Percentiles rank a stretch among this genome's conserved stretches.
Evolutionary conservation across 2,888 invertebrate species (phyloP).

Genomic region (Zaprionus bogoriensis): DNA sequence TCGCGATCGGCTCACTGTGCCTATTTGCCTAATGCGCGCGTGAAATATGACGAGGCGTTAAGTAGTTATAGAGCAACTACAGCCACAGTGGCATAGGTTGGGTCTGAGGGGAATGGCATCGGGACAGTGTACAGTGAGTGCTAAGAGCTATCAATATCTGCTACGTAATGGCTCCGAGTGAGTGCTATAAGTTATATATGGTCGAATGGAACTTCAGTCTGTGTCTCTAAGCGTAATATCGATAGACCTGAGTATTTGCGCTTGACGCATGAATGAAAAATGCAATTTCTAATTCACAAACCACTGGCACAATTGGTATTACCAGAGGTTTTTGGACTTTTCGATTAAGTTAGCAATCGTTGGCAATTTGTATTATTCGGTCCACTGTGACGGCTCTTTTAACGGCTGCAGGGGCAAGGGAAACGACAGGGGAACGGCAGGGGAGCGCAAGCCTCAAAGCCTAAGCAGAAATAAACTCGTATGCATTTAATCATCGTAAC

Average conservation of each 20-base stretch:
- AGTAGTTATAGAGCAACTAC: constrained; percentile 69
- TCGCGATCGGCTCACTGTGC: constrained; percentile 73
- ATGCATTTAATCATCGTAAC: constrained; percentile 79
- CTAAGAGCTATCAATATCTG: too few species aligned
- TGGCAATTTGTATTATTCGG: constrained; percentile 15
- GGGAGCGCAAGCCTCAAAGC: constrained; percentile 31
- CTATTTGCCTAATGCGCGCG: constrained; percentile 64
- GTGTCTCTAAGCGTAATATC: too few species aligned
- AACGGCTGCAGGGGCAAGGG: neutral
- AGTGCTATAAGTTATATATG: too few species aligned
- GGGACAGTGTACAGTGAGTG: too few species aligned
- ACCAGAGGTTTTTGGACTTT: neutral
- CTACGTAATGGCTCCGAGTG: too few species aligned
- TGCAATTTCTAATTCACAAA: neutral
- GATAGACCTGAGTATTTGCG: too few species aligned
- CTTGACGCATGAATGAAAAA: too few species aligned
- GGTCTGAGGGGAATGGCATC: too few species aligned
- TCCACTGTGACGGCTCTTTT: constrained; percentile 64
- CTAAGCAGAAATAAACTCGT: constrained; percentile 72
- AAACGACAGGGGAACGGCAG: neutral
- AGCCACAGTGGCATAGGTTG: constrained; percentile 40
- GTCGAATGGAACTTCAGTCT: too few species aligned
- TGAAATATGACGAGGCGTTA: constrained; percentile 80
- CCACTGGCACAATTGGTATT: neutral
- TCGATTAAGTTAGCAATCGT: constrained; percentile 26